Evolutionary conservation across 2,113 vertebrate genomes (phyloP), one percentile per base, ranked within the genome.

Genomic region (Pionites leucogaster): DNA sequence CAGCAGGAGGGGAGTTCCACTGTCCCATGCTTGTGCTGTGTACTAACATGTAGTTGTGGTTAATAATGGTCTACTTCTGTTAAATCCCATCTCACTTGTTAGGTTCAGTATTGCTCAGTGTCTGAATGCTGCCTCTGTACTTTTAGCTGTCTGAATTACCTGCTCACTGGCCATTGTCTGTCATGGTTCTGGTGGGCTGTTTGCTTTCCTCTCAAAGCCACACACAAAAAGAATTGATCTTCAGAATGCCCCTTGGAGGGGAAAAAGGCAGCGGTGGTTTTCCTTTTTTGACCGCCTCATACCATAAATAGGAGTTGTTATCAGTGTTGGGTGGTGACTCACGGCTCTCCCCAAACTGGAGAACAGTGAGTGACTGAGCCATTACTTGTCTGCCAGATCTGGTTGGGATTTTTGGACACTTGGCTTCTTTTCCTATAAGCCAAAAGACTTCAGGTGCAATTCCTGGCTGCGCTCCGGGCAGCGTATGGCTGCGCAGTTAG

Each of bases 1-100:
- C 64, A 17, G 94, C 68, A 17, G 95, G 87, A 93, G 46, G 31
- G 94, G 89, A 90, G 53, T 72, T 88, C 93, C 92, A 60, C 94
- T 52, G 64, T 82, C 68, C 88, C 4, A 20, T 28, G 59, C 82
- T 95, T 55, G 84, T 92, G 96, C 75, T 20, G 1, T 39, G 82
- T 2, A 35, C 33, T 60, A 85, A 57, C 71, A 3, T 41, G 41
- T 55, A 49, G 14, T n/a, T 78, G 18, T 27, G 35, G 49, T 82
- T 95, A 85, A 28, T 62, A 25, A 37, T 2, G 72, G 82, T 68
- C 41, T 70, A 41, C 81, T 63, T 84, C 31, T 60, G 31, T 90
- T 53, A 63, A 70, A 77, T 67, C 65, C 35, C 24, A 10, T 94
- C 95, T 70, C 35, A 46, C 74, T 91, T 59, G 78, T 33, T 77